Evolutionary conservation across 2,797 vertebrate species (phyloP).

Genomic region (Semotilus atromaculatus): DNA sequence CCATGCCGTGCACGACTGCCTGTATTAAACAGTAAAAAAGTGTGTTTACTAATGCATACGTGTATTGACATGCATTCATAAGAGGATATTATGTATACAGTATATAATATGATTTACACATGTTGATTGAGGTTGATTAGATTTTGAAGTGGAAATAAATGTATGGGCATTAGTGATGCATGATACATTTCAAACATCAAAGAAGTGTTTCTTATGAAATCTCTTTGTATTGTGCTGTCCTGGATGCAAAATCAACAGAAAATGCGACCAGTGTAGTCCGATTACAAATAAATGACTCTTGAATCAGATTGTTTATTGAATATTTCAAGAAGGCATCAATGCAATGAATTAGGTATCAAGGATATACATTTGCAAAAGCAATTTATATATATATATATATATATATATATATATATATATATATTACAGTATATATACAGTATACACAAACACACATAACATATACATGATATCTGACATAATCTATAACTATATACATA

Average conservation of each 20-base stretch:
- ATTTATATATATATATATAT: too few species aligned
- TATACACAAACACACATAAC: neutral
- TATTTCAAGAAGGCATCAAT: neutral
- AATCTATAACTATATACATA: too few species aligned
- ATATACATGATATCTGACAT: too few species aligned
- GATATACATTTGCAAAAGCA: neutral
- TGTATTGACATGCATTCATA: slow-evolving; percentile 76
- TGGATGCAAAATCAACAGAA: neutral
- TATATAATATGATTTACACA: slow-evolving; percentile 46
- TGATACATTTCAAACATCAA: neutral
- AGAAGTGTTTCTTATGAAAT: neutral
- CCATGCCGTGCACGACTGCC: slow-evolving; percentile 67
- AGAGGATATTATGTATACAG: slow-evolving; percentile 61
- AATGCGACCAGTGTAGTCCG: too few species aligned
- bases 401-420: too few species aligned
- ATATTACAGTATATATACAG: too few species aligned
- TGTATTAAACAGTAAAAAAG: slow-evolving; percentile 71
- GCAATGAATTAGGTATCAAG: neutral
- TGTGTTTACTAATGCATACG: slow-evolving; percentile 68
- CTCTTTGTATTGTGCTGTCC: neutral
- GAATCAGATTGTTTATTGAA: neutral
- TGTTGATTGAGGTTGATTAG: slow-evolving; percentile 48
- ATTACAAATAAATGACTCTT: neutral
- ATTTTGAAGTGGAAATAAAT: slow-evolving; percentile 16
- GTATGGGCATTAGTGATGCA: neutral